These are phyloP conservation scores for Rhinolophus ferrumequinum DNA, from an alignment of 2,113 vertebrate genomes.

Conservation along the genomic window DNA sequence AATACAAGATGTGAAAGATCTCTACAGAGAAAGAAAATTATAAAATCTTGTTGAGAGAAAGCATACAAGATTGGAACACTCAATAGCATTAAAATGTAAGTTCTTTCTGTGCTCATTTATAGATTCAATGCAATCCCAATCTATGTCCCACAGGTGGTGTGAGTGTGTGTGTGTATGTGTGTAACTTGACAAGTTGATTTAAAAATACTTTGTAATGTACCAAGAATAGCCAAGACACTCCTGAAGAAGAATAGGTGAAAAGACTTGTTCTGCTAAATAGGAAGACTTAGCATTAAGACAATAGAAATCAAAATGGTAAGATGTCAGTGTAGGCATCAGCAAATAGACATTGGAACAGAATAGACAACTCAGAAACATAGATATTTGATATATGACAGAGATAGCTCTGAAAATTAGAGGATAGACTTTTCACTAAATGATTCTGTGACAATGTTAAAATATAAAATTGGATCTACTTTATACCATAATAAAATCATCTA, in stretches of 20 bases:
- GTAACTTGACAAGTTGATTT: not conserved
- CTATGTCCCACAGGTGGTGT: not conserved
- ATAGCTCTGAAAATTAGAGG: not conserved
- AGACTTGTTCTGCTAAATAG: too few relatives aligned
- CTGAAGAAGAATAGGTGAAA: not conserved
- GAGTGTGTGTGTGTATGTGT: not conserved
- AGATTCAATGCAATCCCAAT: not conserved
- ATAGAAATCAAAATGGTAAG: not conserved
- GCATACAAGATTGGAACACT: not conserved
- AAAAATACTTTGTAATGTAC: not conserved
- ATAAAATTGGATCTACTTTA: not conserved
- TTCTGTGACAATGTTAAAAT: not conserved
- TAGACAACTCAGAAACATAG: not conserved
- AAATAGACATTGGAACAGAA: not conserved
- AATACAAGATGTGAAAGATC: not conserved
- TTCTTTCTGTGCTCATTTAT: not conserved
- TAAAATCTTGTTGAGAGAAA: not conserved
- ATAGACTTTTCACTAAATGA: not conserved
- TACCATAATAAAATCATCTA: not conserved
- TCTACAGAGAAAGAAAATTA: too few relatives aligned
- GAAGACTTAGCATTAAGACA: not conserved
- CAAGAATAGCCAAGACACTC: not conserved
- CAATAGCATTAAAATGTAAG: not conserved
- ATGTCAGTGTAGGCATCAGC: not conserved
- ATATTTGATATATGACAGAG: not conserved